Evolutionary conservation across 2,113 vertebrate genomes (phyloP).

Genomic region (Lepisosteus oculatus): DNA sequence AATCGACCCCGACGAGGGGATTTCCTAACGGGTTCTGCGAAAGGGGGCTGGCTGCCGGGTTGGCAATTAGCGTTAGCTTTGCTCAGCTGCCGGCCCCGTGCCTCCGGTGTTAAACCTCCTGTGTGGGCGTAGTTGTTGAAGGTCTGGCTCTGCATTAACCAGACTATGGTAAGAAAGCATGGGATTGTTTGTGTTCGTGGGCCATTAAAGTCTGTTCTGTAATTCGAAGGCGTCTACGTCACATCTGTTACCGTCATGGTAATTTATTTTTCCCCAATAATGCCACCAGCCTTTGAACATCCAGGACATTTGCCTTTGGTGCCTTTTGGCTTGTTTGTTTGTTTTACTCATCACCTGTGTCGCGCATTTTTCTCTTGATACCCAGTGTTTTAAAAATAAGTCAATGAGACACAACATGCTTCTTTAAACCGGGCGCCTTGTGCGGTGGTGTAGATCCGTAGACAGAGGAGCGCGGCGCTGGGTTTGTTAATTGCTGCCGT

Average conservation of each 20-base stretch:
- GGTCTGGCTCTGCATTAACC: too few relatives aligned
- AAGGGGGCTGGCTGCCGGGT: conserved; percentile 10
- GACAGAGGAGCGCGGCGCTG: conserved; percentile 37
- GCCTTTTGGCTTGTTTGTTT: conserved; percentile 11
- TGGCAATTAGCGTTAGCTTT: conserved; percentile 21
- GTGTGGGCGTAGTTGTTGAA: not conserved
- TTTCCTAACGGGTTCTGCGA: conserved; percentile 59
- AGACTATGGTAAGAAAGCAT: too few relatives aligned
- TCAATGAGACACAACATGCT: conserved; percentile 30
- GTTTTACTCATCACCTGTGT: conserved; percentile 4
- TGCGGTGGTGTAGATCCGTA: not conserved
- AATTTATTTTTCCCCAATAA: too few relatives aligned
- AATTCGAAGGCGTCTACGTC: too few relatives aligned
- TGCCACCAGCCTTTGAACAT: too few relatives aligned
- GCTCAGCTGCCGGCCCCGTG: not conserved
- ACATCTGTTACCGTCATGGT: too few relatives aligned
- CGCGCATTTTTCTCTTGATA: conserved; percentile 23
- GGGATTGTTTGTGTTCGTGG: not conserved
- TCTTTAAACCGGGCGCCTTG: conserved; percentile 30
- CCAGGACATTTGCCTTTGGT: too few relatives aligned
- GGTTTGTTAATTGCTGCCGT: conserved; percentile 22
- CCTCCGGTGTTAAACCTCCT: not conserved
- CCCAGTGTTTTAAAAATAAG: conserved; percentile 32
- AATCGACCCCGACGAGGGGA: conserved; percentile 85
- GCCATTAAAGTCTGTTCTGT: too few relatives aligned